Evolutionary conservation across 2,797 vertebrate species (phyloP).

Genomic region (Phrynocephalus vlangalii): DNA sequence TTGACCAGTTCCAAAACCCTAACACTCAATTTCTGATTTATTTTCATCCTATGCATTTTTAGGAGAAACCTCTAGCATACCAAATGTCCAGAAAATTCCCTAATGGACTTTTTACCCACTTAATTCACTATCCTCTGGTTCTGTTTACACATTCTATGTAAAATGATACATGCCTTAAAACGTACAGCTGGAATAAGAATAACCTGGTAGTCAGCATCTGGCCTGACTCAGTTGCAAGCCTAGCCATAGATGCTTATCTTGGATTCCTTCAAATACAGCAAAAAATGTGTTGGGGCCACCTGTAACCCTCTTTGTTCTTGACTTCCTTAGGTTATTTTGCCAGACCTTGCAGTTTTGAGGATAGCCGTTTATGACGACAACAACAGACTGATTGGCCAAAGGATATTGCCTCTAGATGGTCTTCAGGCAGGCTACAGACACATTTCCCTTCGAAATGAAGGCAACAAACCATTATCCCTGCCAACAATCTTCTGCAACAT

Average conservation of each 20-base stretch:
- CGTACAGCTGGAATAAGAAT: not conserved
- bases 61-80: not conserved
- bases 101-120: not conserved
- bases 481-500: slow-evolving; percentile 99
- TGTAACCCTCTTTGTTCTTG: slow-evolving; percentile 45
- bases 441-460: slow-evolving; percentile 97
- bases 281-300: slow-evolving; percentile 11
- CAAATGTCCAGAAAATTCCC: not conserved
- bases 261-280: slow-evolving; percentile 8
- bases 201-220: not conserved
- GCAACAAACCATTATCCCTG: slow-evolving; percentile 96
- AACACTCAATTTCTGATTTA: not conserved
- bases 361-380: slow-evolving; percentile 98
- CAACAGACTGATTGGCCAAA: slow-evolving; percentile 96
- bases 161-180: not conserved
- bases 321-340: slow-evolving; percentile 90
- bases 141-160: not conserved
- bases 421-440: slow-evolving; percentile 97
- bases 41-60: not conserved
- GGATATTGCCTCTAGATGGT: slow-evolving; percentile 95
- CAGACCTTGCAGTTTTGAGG: slow-evolving; percentile 95
- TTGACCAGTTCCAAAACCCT: not conserved
- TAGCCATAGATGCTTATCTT: not conserved
- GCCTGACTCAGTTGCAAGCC: not conserved
- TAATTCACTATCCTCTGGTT: not conserved